Percentiles rank a stretch among this genome's conserved stretches.
phyloP scores from a whole-genome alignment of 2,113 vertebrate genomes.

The Vulpes vulpes region DNA sequence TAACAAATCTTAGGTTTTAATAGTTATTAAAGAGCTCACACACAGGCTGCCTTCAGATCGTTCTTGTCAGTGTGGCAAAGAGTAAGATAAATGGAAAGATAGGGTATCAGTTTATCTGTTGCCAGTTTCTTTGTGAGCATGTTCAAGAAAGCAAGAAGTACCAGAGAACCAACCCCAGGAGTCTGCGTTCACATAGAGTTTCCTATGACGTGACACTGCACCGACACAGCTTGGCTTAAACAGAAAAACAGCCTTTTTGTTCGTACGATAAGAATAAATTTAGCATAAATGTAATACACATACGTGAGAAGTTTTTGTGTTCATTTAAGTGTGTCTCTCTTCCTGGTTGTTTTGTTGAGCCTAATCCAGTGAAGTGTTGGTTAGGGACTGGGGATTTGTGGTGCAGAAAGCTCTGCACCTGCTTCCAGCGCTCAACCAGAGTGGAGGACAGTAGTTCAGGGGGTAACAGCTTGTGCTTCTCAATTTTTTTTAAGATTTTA shows the following conservation, averaged over 20 bases:
- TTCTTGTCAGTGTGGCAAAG: not conserved
- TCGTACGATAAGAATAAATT: not conserved
- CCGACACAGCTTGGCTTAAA: not conserved
- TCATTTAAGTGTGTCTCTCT: not conserved
- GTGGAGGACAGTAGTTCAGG: not conserved
- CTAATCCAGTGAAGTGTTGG: not conserved
- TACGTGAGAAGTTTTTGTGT: not conserved
- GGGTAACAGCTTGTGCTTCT: not conserved
- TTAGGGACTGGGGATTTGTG: not conserved
- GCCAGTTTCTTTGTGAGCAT: not conserved
- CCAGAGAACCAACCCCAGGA: not conserved
- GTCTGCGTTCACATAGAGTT: not conserved
- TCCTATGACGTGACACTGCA: not conserved
- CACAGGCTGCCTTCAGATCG: not conserved
- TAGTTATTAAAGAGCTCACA: not conserved
- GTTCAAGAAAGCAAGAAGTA: not conserved
- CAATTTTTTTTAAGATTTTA: no score
- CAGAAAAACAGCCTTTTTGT: not conserved
- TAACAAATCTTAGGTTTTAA: not conserved
- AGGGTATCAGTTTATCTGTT: not conserved
- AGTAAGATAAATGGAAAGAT: not conserved
- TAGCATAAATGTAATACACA: not conserved
- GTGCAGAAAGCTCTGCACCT: not conserved
- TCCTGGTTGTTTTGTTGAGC: not conserved
- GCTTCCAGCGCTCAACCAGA: not conserved